These are phyloP conservation scores for Strigamia maritima DNA, from an alignment of 2,888 invertebrate genomes.

Conservation along the genomic window DNA sequence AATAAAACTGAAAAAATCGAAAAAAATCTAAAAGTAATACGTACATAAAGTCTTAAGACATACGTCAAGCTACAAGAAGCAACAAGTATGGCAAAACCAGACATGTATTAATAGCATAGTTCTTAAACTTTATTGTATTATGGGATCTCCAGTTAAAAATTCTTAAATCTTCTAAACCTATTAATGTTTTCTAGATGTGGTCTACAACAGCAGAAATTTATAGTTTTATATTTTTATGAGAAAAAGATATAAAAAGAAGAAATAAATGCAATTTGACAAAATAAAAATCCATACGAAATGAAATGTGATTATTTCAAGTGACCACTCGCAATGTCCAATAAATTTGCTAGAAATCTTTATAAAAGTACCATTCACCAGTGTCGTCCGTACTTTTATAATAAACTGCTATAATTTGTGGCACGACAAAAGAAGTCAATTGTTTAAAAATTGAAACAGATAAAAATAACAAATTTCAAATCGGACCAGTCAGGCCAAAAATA, in stretches of 20 bases:
- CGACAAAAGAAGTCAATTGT: too few species aligned
- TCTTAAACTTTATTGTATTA: not conserved
- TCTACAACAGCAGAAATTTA: not conserved
- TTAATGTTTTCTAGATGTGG: not conserved
- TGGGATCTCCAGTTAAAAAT: not conserved
- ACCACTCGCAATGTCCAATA: not conserved
- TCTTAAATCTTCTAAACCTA: not conserved
- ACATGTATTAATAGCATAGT: constrained; percentile 21
- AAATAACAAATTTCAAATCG: not conserved
- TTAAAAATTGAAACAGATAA: not conserved
- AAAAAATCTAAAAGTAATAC: not conserved
- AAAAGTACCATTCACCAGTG: not conserved
- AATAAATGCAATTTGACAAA: not conserved
- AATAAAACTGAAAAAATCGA: not conserved
- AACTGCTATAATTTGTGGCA: too few species aligned
- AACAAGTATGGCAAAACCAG: constrained; percentile 21
- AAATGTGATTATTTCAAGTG: not conserved
- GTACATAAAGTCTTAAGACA: constrained; percentile 7
- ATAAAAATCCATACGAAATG: not conserved
- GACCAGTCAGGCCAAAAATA: not conserved
- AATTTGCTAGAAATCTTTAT: not conserved
- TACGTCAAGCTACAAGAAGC: constrained; percentile 6
- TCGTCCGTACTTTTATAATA: not conserved
- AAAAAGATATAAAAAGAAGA: not conserved
- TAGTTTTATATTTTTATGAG: not conserved